Percentiles rank a stretch among this genome's conserved stretches.
Evolutionary conservation across 2,888 invertebrate genomes (phyloP).

Genomic region (Catocala sponsa): DNA sequence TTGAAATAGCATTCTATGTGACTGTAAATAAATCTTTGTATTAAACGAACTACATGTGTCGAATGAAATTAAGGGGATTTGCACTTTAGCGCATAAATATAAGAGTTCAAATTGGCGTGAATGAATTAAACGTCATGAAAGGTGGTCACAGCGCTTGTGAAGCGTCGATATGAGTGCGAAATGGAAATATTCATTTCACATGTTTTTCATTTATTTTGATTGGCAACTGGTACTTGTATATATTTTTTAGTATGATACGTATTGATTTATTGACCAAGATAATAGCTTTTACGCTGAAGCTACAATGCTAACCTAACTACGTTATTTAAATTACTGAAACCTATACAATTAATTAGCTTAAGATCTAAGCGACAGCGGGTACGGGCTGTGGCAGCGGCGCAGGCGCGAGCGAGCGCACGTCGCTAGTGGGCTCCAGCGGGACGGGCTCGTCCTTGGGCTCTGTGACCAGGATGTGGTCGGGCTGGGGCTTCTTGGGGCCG

Average conservation of each 20-base stretch:
- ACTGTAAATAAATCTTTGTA: slow-evolving; percentile 3
- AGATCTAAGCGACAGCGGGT: slow-evolving; percentile 72
- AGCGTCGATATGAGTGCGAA: slow-evolving; percentile 40
- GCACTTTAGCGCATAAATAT: slow-evolving; percentile 16
- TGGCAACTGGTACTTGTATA: slow-evolving; percentile 1
- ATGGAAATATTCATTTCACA: slow-evolving; percentile 47
- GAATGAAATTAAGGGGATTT: slow-evolving; percentile 16
- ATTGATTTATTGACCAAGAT: no score
- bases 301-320: no score
- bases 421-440: slow-evolving; percentile 91
- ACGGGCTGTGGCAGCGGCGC: slow-evolving; percentile 82
- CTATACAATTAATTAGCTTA: slow-evolving; percentile 65
- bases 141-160: slow-evolving; percentile 38
- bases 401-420: slow-evolving; percentile 91
- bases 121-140: slow-evolving; percentile 20
- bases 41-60: slow-evolving; percentile 14
- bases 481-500: slow-evolving; percentile 98
- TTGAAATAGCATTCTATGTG: slow-evolving; percentile 7
- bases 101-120: slow-evolving; percentile 8
- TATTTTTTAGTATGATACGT: no score
- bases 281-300: no score
- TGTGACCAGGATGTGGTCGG: slow-evolving; percentile 98
- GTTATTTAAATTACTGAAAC: no score
- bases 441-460: slow-evolving; percentile 98
- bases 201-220: slow-evolving; percentile 28